Evolutionary conservation across 2,797 vertebrate genomes (phyloP), one percentile per base, ranked within the genome.

Genomic region (Cynodonichthys magdalenae): DNA sequence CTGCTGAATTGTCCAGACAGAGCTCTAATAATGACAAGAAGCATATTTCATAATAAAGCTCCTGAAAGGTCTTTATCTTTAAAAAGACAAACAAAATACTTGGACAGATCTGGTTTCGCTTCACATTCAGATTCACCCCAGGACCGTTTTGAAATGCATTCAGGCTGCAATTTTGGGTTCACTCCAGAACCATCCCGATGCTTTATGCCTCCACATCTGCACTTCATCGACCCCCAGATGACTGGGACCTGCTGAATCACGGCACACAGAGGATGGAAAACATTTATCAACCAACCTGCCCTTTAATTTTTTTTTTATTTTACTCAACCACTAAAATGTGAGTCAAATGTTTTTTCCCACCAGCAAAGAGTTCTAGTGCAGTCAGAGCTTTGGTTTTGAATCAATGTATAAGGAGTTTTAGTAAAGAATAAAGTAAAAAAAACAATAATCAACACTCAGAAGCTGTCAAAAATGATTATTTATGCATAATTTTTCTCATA

Each of bases 171-270:
- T 41, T 34, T 73, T 12, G 4, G 11, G 36, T 10, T 39, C 10
- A 45, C 42, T 84, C 70, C 67, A 46, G 60, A 82, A 65, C 73
- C 84, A 74, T 82, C 75, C 76, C 68, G 59, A 61, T 65, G 61
- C 68, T 70, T 71, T 45, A 10, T 66, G 69, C 56, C 73, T 75
- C 52, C 63, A 84, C 88, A 91, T 87, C 88, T 91, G 89, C 55
- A 60, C 78, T 72, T 44, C 53, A 90, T 91, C 82, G 89, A 66
- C 55, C 51, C 18, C 31, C 84, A 88, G 82, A 90, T 92, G 88
- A 90, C 82, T 82, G 74, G 44, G 71, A 90, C 74, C 74, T 87
- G 89, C 87, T 90, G 86, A 89, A 90, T 90, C 90, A 90, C 68
- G 47, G 66, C 74, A 51, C 63, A 67, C 53, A 48, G 67, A 46